Evolutionary conservation across 2,888 invertebrate genomes (phyloP), one percentile per base, ranked within the genome.

Genomic region (Neoaliturus tenellus): DNA sequence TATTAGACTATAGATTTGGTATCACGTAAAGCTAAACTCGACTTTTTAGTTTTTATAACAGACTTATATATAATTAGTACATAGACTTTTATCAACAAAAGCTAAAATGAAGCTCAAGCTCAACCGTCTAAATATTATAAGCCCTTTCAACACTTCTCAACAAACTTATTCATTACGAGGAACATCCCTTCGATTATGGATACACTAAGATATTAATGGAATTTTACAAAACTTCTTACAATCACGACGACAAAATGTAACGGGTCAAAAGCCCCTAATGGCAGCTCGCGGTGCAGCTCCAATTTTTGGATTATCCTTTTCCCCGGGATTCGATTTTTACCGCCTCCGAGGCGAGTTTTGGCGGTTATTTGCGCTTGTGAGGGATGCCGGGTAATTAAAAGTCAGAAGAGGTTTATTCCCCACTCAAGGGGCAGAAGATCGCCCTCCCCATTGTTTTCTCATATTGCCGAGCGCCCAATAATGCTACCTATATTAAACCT

Each of bases 381-480:
- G 75, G 75, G 83, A 83, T 83, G 75, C 73, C 39, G 75, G 83
- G 83, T 83, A 83, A 83, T 83, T 83, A 83, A 83, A 83, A 83
- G 83, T 83, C 83, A 83, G 83, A 83, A 83, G 83, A 83, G 83
- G 83, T 83, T 83, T 55, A 23, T 73, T 78, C 78, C 83, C 83
- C 83, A 39, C 75, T 41, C 31, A 51, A n/a, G 20, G 41, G 48
- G 73, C 44, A 14, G 58, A 28, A 73, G 71, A 48, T 28, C 48
- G 48, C 48, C 75, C 71, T 17, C 41, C 41, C 75, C 25, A 48
- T 75, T 75, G 75, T 75, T 75, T 75, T 44, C 75, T 75, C 75
- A 75, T 75, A 75, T 75, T 75, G 75, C 75, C 39, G 48, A 1
- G 10, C 12, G 23, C 44, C 75, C 75, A 75, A 75, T 75, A 75